These are phyloP conservation scores for Rhinella marina DNA, from an alignment of 2,797 vertebrate genomes.

Conservation along the genomic window DNA sequence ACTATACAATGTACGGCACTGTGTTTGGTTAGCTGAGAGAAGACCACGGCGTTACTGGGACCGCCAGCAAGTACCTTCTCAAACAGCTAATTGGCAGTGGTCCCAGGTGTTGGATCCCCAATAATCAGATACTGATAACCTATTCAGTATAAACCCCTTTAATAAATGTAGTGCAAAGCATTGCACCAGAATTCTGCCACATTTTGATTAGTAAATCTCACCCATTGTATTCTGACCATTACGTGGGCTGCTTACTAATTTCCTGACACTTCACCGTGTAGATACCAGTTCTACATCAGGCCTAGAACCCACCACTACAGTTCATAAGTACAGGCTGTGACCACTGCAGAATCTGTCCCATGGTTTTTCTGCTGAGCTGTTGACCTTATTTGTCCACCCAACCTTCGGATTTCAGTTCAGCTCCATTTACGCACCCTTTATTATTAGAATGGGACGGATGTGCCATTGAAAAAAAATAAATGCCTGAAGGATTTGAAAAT, in stretches of 20 bases:
- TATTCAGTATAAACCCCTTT: too few species aligned
- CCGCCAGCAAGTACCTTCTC: too few species aligned
- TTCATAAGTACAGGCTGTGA: background rate
- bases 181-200: too few species aligned
- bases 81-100: too few species aligned
- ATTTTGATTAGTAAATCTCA: too few species aligned
- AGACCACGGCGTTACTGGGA: too few species aligned
- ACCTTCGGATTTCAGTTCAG: background rate
- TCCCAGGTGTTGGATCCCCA: too few species aligned
- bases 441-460: slow-evolving; percentile 44
- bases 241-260: too few species aligned
- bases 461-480: slow-evolving; percentile 26
- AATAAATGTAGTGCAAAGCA: too few species aligned
- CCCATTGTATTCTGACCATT: background rate
- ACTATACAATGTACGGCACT: too few species aligned
- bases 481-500: slow-evolving; percentile 37
- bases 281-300: background rate
- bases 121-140: too few species aligned
- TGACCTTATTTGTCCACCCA: slow-evolving; percentile 3
- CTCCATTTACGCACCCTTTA: slow-evolving; percentile 27
- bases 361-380: background rate
- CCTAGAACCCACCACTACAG: background rate
- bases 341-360: background rate
- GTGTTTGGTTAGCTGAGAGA: too few species aligned
- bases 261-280: background rate